Conservation (phyloP, 2,113 vertebrate species). For the Varanus komodoensis region DNA sequence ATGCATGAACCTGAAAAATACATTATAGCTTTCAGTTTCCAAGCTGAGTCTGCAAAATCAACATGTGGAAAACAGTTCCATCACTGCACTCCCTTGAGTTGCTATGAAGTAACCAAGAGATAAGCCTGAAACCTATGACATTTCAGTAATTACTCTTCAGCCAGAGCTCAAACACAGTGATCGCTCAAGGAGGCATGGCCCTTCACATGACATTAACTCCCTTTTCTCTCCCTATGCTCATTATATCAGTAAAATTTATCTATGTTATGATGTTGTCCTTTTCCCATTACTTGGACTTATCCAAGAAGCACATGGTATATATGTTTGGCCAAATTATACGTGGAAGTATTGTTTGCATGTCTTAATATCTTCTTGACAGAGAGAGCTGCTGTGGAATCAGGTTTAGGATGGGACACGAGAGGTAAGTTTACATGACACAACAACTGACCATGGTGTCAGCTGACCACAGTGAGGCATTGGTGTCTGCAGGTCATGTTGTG, state of each 20-base stretch:
- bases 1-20: slow-evolving; percentile 44
- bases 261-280: not conserved
- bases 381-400: not conserved
- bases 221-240: not conserved
- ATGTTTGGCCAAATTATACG: not conserved
- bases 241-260: not conserved
- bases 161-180: not conserved
- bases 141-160: slow-evolving; percentile 37
- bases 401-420: not conserved
- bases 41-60: slow-evolving; percentile 46
- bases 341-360: not conserved
- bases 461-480: no score
- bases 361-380: not conserved
- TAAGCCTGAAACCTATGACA: not conserved
- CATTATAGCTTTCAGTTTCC: slow-evolving; percentile 58
- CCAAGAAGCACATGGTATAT: not conserved
- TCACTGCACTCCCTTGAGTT: slow-evolving; percentile 22
- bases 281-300: not conserved
- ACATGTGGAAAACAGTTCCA: slow-evolving; percentile 30
- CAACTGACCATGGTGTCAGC: no score
- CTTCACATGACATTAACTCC: not conserved
- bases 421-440: no score
- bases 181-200: not conserved
- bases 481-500: no score
- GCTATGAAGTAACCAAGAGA: slow-evolving; percentile 38